Evolutionary conservation across 2,113 vertebrate species (phyloP), one percentile per base, ranked within the genome.

Genomic region (Setophaga coronata): DNA sequence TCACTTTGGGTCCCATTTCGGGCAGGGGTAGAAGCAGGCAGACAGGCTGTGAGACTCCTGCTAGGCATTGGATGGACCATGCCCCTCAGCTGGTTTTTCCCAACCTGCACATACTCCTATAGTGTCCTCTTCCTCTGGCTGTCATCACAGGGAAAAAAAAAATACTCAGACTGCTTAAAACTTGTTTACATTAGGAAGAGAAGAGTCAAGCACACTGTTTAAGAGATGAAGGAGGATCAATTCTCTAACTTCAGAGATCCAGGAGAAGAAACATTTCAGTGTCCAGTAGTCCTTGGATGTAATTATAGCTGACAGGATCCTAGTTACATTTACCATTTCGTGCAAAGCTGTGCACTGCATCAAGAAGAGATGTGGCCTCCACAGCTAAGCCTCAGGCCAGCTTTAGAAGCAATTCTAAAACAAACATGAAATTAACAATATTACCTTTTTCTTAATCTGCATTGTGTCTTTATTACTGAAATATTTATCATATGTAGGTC

Each of bases 401-500:
- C 57, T 91, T 87, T 69, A 53, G 36, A 80, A 85, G 6, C 31
- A 86, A 61, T 82, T 79, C 82, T 85, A 70, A 91, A 91, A 28
- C 31, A 92, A 88, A 58, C 20, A 61, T 17, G 10, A 92, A 95
- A 93, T 86, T 80, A 92, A 31, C 40, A 86, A 34, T 29, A 51
- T 72, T 79, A 58, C 29, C 8, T 57, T 85, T 78, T 82, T 45
- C 66, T 90, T 85, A 76, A 88, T 78, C n/a, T 76, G 13, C 36
- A 72, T 45, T 31, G 3, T 31, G 50, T 45, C 14, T 82, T 34
- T 85, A 53, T 57, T 72, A 65, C 17, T 50, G n/a, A 92, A 97
- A 33, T 86, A 80, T 53, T 88, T 85, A 31, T 82, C 29, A 6
- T 28, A 62, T 14, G 7, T 79, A 85, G 82, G 61, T 79, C 87